Evolutionary conservation across 30 jellyfish, hydroid and myxozoan species (phyloP).

Genomic region (Chrysaora quinquecirrha): DNA sequence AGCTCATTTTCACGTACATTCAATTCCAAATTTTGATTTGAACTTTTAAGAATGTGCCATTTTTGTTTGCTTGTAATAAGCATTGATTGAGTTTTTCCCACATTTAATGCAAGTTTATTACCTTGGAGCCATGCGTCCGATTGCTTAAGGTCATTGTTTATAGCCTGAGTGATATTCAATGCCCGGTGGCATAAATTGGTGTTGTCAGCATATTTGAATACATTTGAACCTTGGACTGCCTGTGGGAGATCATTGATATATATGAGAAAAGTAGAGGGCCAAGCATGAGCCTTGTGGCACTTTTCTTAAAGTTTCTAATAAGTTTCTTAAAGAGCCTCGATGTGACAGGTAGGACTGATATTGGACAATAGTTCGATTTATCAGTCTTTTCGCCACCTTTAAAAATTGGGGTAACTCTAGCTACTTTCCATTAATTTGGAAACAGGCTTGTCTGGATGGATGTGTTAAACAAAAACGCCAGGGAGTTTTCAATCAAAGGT

Average conservation of each 20-base stretch:
- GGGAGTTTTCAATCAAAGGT: slow-evolving; percentile 2
- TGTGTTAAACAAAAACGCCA: not conserved
- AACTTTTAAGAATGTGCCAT: not conserved
- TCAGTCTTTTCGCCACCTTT: slow-evolving; percentile 1
- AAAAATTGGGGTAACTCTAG: too few species aligned
- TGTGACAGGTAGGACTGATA: too few species aligned
- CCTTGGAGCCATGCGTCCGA: not conserved
- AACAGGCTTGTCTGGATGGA: not conserved
- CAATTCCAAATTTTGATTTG: not conserved
- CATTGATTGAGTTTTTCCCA: not conserved
- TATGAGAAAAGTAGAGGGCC: not conserved
- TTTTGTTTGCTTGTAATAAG: too few species aligned
- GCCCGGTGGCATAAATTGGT: not conserved
- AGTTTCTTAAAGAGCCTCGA: too few species aligned
- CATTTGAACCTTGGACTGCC: slow-evolving; percentile 2
- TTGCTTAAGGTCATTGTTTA: not conserved
- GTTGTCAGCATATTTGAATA: not conserved
- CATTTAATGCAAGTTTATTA: not conserved
- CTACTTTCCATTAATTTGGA: too few species aligned
- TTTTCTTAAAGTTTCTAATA: too few species aligned
- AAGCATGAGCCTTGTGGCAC: slow-evolving; percentile 3
- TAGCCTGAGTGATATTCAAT: slow-evolving; percentile 1
- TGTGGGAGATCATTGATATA: not conserved
- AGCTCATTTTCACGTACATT: not conserved
- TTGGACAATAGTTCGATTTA: too few species aligned